Evolutionary conservation across 2,888 invertebrate genomes (phyloP).

Genomic region (Steinernema hermaphroditum): DNA sequence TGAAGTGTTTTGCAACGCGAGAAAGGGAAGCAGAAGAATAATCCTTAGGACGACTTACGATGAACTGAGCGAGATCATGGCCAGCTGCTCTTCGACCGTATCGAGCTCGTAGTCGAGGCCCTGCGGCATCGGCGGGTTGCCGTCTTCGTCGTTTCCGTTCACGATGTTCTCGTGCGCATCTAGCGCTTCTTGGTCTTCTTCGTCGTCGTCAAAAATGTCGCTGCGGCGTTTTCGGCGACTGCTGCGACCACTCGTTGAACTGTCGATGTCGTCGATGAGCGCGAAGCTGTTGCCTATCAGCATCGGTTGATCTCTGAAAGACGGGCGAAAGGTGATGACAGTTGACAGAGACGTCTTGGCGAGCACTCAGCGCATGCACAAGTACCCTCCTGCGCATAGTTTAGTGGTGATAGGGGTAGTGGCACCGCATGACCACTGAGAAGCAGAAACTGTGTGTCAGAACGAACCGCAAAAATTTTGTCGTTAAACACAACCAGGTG

Average conservation of each 20-base stretch:
- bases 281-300: slow-evolving; percentile 54
- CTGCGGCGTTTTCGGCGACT: slow-evolving; percentile 21
- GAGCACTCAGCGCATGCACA: not conserved
- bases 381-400: not conserved
- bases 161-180: not conserved
- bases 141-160: not conserved
- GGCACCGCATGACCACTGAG: not conserved
- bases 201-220: slow-evolving; percentile 19
- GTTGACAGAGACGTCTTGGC: not conserved
- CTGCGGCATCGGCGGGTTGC: not conserved
- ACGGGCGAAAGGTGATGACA: slow-evolving; percentile 14
- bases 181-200: not conserved
- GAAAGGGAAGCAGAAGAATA: not conserved
- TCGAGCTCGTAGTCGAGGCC: slow-evolving; percentile 17
- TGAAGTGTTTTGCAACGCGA: not conserved
- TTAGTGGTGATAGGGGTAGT: not conserved
- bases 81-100: slow-evolving; percentile 18
- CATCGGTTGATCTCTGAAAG: slow-evolving; percentile 44
- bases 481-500: not conserved
- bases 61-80: slow-evolving; percentile 21
- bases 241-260: slow-evolving; percentile 20
- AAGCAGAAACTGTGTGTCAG: not conserved
- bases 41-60: not conserved
- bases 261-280: slow-evolving; percentile 36
- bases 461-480: not conserved